Evolutionary conservation across 1,140 invertebrate species (phyloP), one percentile per base, ranked within the genome.

Genomic region (Trypoxylus dichotomus): DNA sequence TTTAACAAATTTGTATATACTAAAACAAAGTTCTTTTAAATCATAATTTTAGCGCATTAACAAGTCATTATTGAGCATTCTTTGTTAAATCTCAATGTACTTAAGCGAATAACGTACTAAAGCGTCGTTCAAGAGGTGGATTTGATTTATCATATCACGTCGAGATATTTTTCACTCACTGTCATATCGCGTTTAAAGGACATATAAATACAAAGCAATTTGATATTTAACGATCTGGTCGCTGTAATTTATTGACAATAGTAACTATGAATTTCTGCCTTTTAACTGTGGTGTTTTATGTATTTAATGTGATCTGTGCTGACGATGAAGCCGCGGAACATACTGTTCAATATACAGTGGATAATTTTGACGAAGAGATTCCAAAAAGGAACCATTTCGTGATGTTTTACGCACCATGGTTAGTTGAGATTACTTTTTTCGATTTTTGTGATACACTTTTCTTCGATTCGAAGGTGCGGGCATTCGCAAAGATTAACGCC

Each of bases 351-450:
- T 89, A 88, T 79, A 86, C 80, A 3, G 80, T 79, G 13, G 88
- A 89, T 10, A 90, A 86, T 73, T 93, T 93, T 83, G 83, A 86
- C 2, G 82, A 86, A 25, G 87, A 90, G 85, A 85, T 94, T 2
- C 82, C 87, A 13, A 89, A 89, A 54, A 93, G 91, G 75, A 89
- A 91, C 83, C 91, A 93, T 84, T 95, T 94, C 85, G 87, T 95
- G 41, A 94, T 94, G 89, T 94, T 94, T 83, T 94, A 90, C 85
- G 93, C 92, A 8, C 93, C 93, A 29, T 94, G 93, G 93, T 94
- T 89, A 88, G 87, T 76, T 32, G 3, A 68, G 15, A 5, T 11
- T 32, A 37, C 8, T 32, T 24, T 54, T 63, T 47, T 13, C 58
- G 47, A 37, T 24, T 41, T 6, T 19, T 58, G 32, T 32, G 74